These are phyloP conservation scores for Psittacula echo DNA, from an alignment of 2,797 vertebrate genomes.

Conservation along the genomic window DNA sequence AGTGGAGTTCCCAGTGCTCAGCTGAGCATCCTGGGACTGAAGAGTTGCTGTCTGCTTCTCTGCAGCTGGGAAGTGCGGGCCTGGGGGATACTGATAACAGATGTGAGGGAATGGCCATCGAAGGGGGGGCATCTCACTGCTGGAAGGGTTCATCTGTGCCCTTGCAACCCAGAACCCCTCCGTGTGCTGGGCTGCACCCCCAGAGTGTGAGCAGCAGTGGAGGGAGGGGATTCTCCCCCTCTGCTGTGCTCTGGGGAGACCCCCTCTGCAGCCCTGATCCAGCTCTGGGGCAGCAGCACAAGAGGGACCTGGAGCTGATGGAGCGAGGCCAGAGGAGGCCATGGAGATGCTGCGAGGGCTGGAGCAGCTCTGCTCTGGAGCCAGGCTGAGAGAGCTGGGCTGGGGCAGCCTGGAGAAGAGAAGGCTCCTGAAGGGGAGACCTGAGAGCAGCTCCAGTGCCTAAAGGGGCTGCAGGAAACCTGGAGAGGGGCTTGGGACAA, in stretches of 20 bases:
- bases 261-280: not conserved
- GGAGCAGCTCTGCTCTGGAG: too few relatives aligned
- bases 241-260: not conserved
- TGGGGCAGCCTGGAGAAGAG: too few relatives aligned
- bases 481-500: too few relatives aligned
- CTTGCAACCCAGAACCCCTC: not conserved
- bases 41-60: not conserved
- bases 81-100: accelerated
- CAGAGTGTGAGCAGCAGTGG: not conserved
- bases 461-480: too few relatives aligned
- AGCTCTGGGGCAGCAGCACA: too few relatives aligned
- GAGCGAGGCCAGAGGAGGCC: too few relatives aligned
- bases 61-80: not conserved
- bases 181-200: not conserved
- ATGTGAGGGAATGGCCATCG: not conserved
- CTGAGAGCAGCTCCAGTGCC: too few relatives aligned
- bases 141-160: not conserved
- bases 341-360: too few relatives aligned
- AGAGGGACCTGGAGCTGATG: too few relatives aligned
- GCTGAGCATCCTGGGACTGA: not conserved
- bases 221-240: not conserved
- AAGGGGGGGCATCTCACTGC: not conserved
- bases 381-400: too few relatives aligned
- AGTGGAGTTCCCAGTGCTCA: not conserved
- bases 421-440: too few relatives aligned